These are phyloP conservation scores for Agonopterix alstromeriana DNA, from an alignment of 2,888 invertebrate species.

Conservation along the genomic window DNA sequence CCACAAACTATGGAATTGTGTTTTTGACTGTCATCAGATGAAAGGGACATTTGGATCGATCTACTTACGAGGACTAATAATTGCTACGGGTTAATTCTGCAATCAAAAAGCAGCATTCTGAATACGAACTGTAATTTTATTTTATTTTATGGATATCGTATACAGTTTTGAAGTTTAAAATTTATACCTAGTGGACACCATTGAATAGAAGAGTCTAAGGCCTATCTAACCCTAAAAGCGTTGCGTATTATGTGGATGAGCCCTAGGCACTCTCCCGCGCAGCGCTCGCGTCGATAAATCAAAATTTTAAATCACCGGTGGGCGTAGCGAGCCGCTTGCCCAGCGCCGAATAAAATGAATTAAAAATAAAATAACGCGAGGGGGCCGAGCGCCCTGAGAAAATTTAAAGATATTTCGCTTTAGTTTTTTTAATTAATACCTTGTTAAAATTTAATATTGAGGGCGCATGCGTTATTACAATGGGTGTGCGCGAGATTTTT, in stretches of 20 bases:
- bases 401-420: conserved; percentile 74
- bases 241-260: conserved; percentile 11
- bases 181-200: too few relatives aligned
- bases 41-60: too few relatives aligned
- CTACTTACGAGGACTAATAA: too few relatives aligned
- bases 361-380: conserved; percentile 70
- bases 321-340: conserved; percentile 62
- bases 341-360: conserved; percentile 75
- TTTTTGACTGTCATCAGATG: not conserved
- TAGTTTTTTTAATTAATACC: conserved; percentile 77
- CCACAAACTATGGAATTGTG: not conserved
- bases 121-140: too few relatives aligned
- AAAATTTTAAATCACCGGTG: conserved; percentile 77
- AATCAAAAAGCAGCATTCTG: too few relatives aligned
- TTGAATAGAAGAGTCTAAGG: too few relatives aligned
- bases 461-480: conserved; percentile 74
- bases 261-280: conserved; percentile 42
- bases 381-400: conserved; percentile 70
- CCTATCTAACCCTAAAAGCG: not conserved
- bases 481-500: conserved; percentile 72
- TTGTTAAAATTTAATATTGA: conserved; percentile 77
- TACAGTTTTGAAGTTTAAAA: too few relatives aligned
- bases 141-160: too few relatives aligned
- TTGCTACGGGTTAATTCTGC: too few relatives aligned
- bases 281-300: conserved; percentile 65